phyloP scores from a whole-genome alignment of 2,113 vertebrate species.

The Meles meles region DNA sequence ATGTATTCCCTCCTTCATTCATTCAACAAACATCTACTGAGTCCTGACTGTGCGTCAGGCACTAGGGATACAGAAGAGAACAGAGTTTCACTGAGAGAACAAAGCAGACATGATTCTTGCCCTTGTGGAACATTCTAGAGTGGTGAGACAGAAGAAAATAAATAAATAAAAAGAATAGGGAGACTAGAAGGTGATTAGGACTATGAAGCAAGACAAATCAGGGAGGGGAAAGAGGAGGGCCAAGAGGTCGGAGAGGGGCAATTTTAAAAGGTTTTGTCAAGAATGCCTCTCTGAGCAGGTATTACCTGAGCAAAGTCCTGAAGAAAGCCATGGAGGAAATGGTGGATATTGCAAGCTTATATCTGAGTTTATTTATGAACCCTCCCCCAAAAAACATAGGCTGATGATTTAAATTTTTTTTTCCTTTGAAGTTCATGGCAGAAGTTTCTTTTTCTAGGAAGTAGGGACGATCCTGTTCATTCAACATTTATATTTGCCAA shows the following conservation, averaged over 20 bases:
- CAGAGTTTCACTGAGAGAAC: not conserved
- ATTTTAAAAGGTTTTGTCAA: not conserved
- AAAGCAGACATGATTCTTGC: not conserved
- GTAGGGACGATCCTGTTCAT: slow-evolving; percentile 36
- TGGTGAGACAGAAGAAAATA: not conserved
- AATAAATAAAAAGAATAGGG: not conserved
- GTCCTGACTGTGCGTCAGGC: not conserved
- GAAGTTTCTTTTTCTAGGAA: slow-evolving; percentile 43
- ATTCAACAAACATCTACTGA: not conserved
- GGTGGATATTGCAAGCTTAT: not conserved
- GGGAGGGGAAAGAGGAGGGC: not conserved
- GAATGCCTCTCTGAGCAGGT: not conserved
- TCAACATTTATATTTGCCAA: slow-evolving; percentile 62
- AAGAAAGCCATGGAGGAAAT: not conserved
- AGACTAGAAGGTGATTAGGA: not conserved
- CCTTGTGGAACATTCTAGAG: not conserved
- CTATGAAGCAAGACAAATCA: not conserved
- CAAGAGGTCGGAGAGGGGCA: accelerated
- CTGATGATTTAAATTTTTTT: slow-evolving; percentile 43
- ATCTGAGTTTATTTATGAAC: not conserved
- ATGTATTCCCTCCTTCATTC: slow-evolving; percentile 43
- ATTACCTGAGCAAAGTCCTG: not conserved
- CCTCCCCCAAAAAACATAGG: slow-evolving; percentile 41
- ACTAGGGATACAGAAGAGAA: not conserved
- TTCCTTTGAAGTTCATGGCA: not conserved